Conservation (phyloP, 2,888 invertebrate species). For the Lochmaea crataegi region DNA sequence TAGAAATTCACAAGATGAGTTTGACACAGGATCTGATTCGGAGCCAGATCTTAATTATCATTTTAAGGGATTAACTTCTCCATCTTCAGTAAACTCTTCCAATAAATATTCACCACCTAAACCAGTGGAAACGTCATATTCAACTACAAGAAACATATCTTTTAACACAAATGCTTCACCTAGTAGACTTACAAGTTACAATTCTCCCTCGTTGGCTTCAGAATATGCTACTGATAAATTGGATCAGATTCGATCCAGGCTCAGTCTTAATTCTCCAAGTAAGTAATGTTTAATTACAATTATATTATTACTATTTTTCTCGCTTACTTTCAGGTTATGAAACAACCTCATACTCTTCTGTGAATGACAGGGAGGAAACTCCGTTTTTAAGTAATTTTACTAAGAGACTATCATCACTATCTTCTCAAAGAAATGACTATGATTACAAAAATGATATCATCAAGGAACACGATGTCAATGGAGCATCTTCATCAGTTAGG, state of each 20-base stretch:
- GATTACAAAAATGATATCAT: slow-evolving; percentile 60
- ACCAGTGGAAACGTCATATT: slow-evolving; percentile 63
- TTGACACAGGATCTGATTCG: slow-evolving; percentile 79
- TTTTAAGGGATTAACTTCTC: slow-evolving; percentile 34
- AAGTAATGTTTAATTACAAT: slow-evolving; percentile 16
- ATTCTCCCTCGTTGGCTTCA: slow-evolving; percentile 52
- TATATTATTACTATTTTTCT: not conserved
- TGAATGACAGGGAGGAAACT: slow-evolving; percentile 68
- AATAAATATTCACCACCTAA: slow-evolving; percentile 59
- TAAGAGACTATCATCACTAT: slow-evolving; percentile 68
- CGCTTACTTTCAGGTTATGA: slow-evolving; percentile 51
- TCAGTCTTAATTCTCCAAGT: slow-evolving; percentile 68
- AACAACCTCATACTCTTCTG: slow-evolving; percentile 46
- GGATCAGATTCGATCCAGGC: slow-evolving; percentile 70
- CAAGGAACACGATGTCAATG: slow-evolving; percentile 63
- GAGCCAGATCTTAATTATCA: slow-evolving; percentile 68
- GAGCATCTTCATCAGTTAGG: slow-evolving; percentile 49
- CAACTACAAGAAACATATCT: slow-evolving; percentile 44
- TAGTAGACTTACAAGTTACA: slow-evolving; percentile 59
- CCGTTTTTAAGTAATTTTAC: slow-evolving; percentile 80
- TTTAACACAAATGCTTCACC: slow-evolving; percentile 62
- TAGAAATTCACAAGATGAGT: slow-evolving; percentile 68
- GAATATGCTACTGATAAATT: slow-evolving; percentile 68
- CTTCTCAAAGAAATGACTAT: slow-evolving; percentile 52
- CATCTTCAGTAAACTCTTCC: slow-evolving; percentile 62